These are phyloP conservation scores for Catamblyrhynchus diadema DNA, from an alignment of 2,797 vertebrate genomes.

Conservation along the genomic window DNA sequence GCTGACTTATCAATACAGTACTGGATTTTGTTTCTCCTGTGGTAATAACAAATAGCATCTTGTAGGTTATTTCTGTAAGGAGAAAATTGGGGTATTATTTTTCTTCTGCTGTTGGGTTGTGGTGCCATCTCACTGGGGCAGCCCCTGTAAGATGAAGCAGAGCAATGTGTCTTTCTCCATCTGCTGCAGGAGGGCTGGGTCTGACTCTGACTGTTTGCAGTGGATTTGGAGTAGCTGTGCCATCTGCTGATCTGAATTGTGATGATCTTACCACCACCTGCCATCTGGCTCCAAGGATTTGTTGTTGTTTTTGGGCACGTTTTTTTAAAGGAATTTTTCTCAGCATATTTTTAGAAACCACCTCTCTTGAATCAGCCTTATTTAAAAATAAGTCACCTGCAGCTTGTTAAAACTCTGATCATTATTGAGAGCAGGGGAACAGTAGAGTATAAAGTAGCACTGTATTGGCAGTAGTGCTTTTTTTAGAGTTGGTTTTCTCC, in stretches of 20 bases:
- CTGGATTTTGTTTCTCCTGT: not conserved
- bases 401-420: not conserved
- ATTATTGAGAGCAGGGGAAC: not conserved
- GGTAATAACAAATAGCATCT: not conserved
- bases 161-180: constrained; percentile 35
- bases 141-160: not conserved
- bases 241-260: constrained; percentile 53
- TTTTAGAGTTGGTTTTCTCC: not conserved
- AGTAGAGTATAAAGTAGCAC: not conserved
- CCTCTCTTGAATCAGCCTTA: constrained; percentile 7
- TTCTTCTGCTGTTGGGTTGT: not conserved
- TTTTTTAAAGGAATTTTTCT: not conserved
- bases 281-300: constrained; percentile 39
- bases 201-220: constrained; percentile 20
- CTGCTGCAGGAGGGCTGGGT: constrained; percentile 10
- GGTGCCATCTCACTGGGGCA: not conserved
- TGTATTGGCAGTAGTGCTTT: not conserved
- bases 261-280: constrained; percentile 46
- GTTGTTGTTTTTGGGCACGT: not conserved
- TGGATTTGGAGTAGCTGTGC: constrained; percentile 44
- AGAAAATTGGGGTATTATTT: not conserved
- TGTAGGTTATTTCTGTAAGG: not conserved
- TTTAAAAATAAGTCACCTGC: not conserved
- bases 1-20: not conserved
- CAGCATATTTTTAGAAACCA: constrained; percentile 20